Conservation (phyloP, 35 echinoderm and acorn worm genomes). For the Holothuria glaberrima region DNA sequence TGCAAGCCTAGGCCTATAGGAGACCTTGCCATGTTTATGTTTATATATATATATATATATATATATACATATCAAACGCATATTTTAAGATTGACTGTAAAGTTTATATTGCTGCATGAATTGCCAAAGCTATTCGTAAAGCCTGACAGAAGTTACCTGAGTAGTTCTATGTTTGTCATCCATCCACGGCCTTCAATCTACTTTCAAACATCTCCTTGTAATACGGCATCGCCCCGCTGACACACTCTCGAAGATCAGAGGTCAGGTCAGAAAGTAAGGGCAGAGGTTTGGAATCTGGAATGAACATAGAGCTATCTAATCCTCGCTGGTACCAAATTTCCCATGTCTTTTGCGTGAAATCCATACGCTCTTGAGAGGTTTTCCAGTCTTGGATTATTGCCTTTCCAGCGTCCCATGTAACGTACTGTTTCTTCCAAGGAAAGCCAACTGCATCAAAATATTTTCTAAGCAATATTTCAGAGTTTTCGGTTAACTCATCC, state of each 20-base stretch:
- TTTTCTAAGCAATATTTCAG: conserved; percentile 50
- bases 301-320: not conserved
- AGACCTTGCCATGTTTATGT: too few species aligned
- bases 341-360: too few species aligned
- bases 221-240: not conserved
- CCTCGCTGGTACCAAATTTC: not conserved
- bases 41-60: too few species aligned
- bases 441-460: too few species aligned
- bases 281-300: not conserved
- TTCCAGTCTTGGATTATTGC: conserved; percentile 38
- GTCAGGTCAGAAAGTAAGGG: conserved; percentile 17
- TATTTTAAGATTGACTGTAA: too few species aligned
- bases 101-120: too few species aligned
- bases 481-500: conserved; percentile 35
- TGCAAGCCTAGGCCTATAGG: too few species aligned
- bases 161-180: too few species aligned
- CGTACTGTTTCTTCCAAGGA: conserved; percentile 39
- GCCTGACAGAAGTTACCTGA: too few species aligned
- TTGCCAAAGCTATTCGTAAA: too few species aligned
- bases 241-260: conserved; percentile 50
- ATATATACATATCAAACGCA: too few species aligned
- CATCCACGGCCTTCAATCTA: conserved; percentile 47
- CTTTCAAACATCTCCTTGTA: conserved; percentile 56
- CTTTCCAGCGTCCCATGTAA: conserved; percentile 35
- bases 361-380: not conserved